A percentile compares a stretch with the other conserved stretches of the same genome.
Evolutionary conservation across 2,888 invertebrate genomes (phyloP).

Genomic region (Girardia tigrina): DNA sequence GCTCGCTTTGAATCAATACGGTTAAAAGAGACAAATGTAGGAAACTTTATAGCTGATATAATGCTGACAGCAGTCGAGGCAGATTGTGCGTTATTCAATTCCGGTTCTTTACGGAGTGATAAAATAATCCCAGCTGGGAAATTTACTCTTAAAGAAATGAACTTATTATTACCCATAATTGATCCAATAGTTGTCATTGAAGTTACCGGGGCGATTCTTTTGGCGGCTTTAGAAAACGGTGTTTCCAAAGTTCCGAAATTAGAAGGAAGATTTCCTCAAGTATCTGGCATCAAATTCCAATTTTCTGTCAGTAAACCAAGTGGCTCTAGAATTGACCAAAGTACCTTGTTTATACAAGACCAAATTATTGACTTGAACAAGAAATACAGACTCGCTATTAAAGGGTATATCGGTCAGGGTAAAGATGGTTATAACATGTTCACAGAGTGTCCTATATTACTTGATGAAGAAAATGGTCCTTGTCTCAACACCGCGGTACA

Average conservation of each 20-base stretch:
- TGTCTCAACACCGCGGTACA: neutral
- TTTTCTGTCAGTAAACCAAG: neutral
- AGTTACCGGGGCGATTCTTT: neutral
- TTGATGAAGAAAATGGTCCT: constrained; percentile 13
- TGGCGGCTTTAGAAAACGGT: neutral
- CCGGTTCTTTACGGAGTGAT: constrained; percentile 7
- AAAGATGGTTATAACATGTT: constrained; percentile 3
- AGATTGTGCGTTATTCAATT: neutral
- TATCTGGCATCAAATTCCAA: neutral
- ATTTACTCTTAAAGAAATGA: neutral
- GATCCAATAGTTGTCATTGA: constrained; percentile 10
- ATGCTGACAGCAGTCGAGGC: constrained; percentile 17
- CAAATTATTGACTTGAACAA: neutral
- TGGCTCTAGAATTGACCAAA: neutral
- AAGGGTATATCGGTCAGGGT: neutral
- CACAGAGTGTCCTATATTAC: neutral
- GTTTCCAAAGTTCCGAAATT: constrained; percentile 12
- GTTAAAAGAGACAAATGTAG: constrained; percentile 9
- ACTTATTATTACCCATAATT: neutral
- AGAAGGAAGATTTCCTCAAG: neutral
- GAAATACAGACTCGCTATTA: neutral
- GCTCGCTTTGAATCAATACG: constrained; percentile 26
- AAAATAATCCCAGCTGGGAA: neutral
- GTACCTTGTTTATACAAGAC: too few relatives aligned
- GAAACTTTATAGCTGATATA: neutral